Conservation (phyloP, 1,140 invertebrate species). For the Drosophila cardini region DNA sequence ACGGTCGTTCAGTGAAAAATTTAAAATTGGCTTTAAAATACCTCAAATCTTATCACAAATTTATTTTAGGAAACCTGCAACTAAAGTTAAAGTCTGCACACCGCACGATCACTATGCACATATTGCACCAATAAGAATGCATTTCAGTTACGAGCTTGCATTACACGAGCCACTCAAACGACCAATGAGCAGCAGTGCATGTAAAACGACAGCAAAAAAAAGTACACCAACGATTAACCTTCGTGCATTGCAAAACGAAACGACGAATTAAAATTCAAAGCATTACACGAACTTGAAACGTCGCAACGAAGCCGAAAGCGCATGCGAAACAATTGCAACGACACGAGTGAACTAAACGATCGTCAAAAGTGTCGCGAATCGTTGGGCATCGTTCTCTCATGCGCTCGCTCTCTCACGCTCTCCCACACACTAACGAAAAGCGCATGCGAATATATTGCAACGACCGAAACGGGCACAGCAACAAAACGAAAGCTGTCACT, state of each 20-base stretch:
- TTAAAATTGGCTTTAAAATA: too few species aligned
- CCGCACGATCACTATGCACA: not conserved
- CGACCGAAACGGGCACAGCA: not conserved
- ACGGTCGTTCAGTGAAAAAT: too few species aligned
- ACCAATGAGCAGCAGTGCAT: slow-evolving; percentile 35
- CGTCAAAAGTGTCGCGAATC: slow-evolving; percentile 3
- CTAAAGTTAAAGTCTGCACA: too few species aligned
- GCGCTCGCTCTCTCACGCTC: not conserved
- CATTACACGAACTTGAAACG: slow-evolving; percentile 62
- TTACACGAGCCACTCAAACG: slow-evolving; percentile 7
- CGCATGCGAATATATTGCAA: slow-evolving; percentile 11
- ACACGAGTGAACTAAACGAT: slow-evolving; percentile 19
- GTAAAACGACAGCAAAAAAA: slow-evolving; percentile 19
- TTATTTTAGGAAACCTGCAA: too few species aligned
- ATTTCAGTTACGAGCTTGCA: slow-evolving; percentile 11
- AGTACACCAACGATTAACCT: slow-evolving; percentile 24
- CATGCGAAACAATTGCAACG: slow-evolving; percentile 67
- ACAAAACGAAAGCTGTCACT: not conserved
- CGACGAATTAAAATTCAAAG: slow-evolving; percentile 72
- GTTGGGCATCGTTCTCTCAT: too few species aligned
- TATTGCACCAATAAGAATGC: slow-evolving; percentile 27
- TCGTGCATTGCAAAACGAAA: slow-evolving; percentile 51
- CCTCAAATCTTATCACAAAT: too few species aligned
- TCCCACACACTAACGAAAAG: slow-evolving; percentile 1
- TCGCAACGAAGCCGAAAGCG: slow-evolving; percentile 49